Evolutionary conservation across 2,113 vertebrate genomes (phyloP).

Genomic region (Myrmophylax atrothorax): DNA sequence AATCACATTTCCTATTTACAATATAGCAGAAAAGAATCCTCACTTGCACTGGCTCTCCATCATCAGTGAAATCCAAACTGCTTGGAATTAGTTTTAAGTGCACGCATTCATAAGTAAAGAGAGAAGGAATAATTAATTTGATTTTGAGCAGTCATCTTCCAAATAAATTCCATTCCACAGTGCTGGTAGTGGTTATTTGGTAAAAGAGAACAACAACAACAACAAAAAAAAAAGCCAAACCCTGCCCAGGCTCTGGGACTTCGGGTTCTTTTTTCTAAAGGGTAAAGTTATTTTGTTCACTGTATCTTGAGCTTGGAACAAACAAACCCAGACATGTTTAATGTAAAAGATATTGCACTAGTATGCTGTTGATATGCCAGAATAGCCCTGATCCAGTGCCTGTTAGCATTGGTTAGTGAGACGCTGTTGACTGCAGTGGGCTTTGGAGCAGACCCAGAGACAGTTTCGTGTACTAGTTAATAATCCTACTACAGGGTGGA

Average conservation of each 20-base stretch:
- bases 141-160: conserved; percentile 9
- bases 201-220: neutral
- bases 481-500: neutral
- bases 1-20: neutral
- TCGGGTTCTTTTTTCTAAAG: conserved; percentile 6
- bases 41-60: neutral
- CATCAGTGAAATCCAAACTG: neutral
- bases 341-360: neutral
- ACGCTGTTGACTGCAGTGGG: neutral
- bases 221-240: neutral
- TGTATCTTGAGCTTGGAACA: conserved; percentile 18
- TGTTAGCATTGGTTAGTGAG: neutral
- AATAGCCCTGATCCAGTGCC: neutral
- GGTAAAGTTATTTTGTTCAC: neutral
- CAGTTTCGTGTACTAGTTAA: conserved; percentile 1
- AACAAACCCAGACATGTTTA: conserved; percentile 12
- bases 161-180: conserved; percentile 8
- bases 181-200: neutral
- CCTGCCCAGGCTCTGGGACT: neutral
- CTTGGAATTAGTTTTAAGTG: neutral
- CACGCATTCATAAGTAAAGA: neutral
- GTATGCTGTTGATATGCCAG: neutral
- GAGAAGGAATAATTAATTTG: neutral
- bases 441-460: conserved; percentile 46
- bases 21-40: neutral